phyloP scores from a whole-genome alignment of 2,888 invertebrate genomes.

The Myopa tessellatipennis region DNA sequence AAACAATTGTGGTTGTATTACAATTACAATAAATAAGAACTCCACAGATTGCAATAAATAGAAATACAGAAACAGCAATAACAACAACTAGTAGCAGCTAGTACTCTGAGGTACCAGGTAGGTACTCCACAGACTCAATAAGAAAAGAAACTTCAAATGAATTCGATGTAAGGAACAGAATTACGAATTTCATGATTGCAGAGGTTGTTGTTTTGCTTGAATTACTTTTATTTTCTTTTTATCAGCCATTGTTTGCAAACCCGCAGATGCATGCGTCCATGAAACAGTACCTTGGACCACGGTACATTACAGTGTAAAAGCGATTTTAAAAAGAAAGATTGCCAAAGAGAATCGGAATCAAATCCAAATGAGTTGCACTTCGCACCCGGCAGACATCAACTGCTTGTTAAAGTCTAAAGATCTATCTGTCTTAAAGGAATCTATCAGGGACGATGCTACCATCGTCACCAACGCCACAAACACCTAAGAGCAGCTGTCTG shows the following conservation, averaged over 20 bases:
- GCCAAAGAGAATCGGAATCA: slow-evolving; percentile 21
- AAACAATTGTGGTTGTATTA: slow-evolving; percentile 43
- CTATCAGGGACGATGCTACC: neutral
- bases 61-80: slow-evolving; percentile 20
- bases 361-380: slow-evolving; percentile 23
- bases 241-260: slow-evolving; percentile 18
- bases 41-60: slow-evolving; percentile 27
- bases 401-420: slow-evolving; percentile 21
- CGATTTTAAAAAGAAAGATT: neutral
- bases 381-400: slow-evolving; percentile 22
- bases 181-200: slow-evolving; percentile 9
- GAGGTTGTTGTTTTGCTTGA: slow-evolving; percentile 33
- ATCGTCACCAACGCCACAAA: neutral
- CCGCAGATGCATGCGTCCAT: slow-evolving; percentile 20
- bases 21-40: neutral
- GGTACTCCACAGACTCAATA: slow-evolving; percentile 24
- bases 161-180: slow-evolving; percentile 5
- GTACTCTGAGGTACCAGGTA: neutral
- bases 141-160: slow-evolving; percentile 24
- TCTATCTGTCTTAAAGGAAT: slow-evolving; percentile 1
- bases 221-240: slow-evolving; percentile 28
- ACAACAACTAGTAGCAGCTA: slow-evolving; percentile 14
- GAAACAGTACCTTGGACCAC: neutral
- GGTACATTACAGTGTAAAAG: neutral
- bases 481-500: slow-evolving; percentile 21